These are phyloP conservation scores for Centroberyx gerrardi DNA, from an alignment of 2,797 vertebrate species.

Conservation along the genomic window DNA sequence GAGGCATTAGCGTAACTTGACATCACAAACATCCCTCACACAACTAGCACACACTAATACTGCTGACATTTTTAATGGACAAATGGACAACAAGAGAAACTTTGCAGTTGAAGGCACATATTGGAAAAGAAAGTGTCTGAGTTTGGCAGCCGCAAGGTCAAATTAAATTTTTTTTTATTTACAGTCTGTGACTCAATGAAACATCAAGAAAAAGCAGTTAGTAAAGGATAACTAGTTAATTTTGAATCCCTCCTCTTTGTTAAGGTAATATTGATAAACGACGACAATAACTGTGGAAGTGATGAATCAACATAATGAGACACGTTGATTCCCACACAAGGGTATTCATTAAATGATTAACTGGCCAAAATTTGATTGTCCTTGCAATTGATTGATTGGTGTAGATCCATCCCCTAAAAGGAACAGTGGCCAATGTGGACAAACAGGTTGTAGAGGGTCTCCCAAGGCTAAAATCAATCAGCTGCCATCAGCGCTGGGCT, in stretches of 20 bases:
- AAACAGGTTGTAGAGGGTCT: conserved; percentile 48
- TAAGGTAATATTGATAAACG: not conserved
- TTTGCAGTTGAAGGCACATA: conserved; percentile 46
- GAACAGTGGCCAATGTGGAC: conserved; percentile 27
- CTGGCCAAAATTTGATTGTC: conserved; percentile 36
- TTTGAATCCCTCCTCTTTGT: not conserved
- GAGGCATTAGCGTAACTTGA: conserved; percentile 84
- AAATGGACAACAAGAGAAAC: conserved; percentile 55
- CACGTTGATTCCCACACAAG: not conserved
- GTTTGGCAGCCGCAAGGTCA: conserved; percentile 47
- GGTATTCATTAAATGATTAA: conserved; percentile 32
- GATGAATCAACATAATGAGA: conserved; percentile 31
- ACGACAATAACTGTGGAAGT: conserved; percentile 49
- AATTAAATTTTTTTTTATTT: conserved; percentile 15
- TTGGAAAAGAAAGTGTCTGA: conserved; percentile 75
- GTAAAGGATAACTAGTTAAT: not conserved
- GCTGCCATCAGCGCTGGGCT: conserved; percentile 70
- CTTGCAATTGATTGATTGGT: conserved; percentile 43
- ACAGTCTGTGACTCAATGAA: not conserved
- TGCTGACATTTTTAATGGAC: conserved; percentile 35
- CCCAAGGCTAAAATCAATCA: conserved; percentile 72
- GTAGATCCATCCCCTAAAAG: conserved; percentile 31
- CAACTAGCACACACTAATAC: conserved; percentile 51
- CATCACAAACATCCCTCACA: conserved; percentile 73
- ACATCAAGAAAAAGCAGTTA: not conserved